Percentiles rank a stretch among this genome's conserved stretches.
Conservation (phyloP, 1,140 invertebrate species). For the Vanessa atalanta region DNA sequence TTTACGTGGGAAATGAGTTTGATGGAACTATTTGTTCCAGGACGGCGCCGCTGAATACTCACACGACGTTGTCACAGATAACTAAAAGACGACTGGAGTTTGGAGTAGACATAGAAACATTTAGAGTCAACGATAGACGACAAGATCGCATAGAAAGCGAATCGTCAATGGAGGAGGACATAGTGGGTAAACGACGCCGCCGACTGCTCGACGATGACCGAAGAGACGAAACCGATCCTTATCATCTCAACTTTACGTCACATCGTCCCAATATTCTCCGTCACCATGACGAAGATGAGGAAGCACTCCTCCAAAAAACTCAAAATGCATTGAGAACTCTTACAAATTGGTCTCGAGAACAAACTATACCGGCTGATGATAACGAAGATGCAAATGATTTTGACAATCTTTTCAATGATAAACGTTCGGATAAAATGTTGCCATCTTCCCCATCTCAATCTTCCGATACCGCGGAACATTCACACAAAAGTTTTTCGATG, state of each 20-base stretch:
- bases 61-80: constrained; percentile 74
- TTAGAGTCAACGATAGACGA: constrained; percentile 64
- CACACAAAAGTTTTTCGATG: constrained; percentile 82
- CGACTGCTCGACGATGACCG: constrained; percentile 70
- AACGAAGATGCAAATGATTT: constrained; percentile 89
- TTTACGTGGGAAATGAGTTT: constrained; percentile 30
- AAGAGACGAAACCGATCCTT: constrained; percentile 55
- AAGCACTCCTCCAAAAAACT: constrained; percentile 91
- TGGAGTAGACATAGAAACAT: constrained; percentile 76
- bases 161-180: constrained; percentile 68
- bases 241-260: constrained; percentile 54
- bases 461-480: constrained; percentile 83
- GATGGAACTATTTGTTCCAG: constrained; percentile 73
- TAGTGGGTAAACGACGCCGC: constrained; percentile 63
- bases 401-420: constrained; percentile 92
- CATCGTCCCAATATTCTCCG: constrained; percentile 54
- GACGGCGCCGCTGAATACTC: constrained; percentile 72
- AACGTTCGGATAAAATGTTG: constrained; percentile 85
- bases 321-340: constrained; percentile 91
- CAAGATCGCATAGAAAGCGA: constrained; percentile 56
- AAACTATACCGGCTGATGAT: constrained; percentile 83
- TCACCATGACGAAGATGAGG: constrained; percentile 84
- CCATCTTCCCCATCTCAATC: constrained; percentile 83
- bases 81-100: constrained; percentile 78
- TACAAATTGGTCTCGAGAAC: constrained; percentile 87